A percentile compares a stretch with the other conserved stretches of the same genome.
Conservation (phyloP, 2,888 invertebrate species). For the Lissocephala sabroskyi region DNA sequence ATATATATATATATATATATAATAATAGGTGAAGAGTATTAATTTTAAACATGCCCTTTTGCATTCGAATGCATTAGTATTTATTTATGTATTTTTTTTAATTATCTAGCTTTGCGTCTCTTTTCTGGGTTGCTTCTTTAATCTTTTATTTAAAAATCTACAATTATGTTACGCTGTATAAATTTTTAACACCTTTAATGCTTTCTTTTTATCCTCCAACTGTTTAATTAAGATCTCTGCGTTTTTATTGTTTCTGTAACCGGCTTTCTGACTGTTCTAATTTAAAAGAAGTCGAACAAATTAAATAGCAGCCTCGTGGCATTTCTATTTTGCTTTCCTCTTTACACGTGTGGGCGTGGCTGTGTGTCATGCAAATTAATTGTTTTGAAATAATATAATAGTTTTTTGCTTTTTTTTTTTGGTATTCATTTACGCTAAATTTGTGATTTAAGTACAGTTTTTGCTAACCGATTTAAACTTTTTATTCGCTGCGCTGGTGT, state of each 20-base stretch:
- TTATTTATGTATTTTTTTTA: conserved; percentile 28
- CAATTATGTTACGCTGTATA: conserved; percentile 46
- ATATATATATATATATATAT: conserved; percentile 15
- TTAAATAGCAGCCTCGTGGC: no score
- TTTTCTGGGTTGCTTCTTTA: conserved; percentile 25
- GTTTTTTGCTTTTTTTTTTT: background rate
- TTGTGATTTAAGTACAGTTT: conserved; percentile 30
- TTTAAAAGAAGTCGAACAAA: conserved; percentile 41
- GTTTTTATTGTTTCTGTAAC: conserved; percentile 26
- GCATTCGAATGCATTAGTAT: conserved; percentile 25
- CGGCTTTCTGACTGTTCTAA: conserved; percentile 27
- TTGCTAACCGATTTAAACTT: no score
- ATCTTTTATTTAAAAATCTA: conserved; percentile 56
- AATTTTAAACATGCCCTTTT: conserved; percentile 55
- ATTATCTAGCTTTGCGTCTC: conserved; percentile 23
- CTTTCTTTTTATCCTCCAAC: conserved; percentile 17
- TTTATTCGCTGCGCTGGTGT: conserved; percentile 68
- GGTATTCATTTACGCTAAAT: no score
- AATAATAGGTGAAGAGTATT: conserved; percentile 64
- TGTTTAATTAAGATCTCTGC: conserved; percentile 13
- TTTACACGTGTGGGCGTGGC: no score
- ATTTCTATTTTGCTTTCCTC: conserved; percentile 2
- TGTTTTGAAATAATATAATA: no score
- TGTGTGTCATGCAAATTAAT: no score
- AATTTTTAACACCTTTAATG: conserved; percentile 51